A percentile compares a stretch with the other conserved stretches of the same genome.
Evolutionary conservation across 2,797 vertebrate species (phyloP).

Genomic region (Alectoris magna): DNA sequence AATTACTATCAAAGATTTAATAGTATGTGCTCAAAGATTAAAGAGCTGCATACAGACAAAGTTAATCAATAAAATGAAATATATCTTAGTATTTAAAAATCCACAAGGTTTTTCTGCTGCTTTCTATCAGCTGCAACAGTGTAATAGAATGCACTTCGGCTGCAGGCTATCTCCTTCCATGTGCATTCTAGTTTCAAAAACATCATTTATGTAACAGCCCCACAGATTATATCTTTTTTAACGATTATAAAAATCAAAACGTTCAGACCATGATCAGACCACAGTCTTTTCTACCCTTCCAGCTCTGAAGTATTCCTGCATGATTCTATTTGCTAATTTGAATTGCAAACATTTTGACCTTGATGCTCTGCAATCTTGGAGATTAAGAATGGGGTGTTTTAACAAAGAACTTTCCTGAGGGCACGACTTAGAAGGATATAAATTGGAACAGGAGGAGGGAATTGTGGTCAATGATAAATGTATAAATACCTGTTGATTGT

Average conservation of each 20-base stretch:
- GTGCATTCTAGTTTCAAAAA: not conserved
- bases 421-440: too few species aligned
- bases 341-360: too few species aligned
- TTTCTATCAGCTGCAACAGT: not conserved
- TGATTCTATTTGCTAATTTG: not conserved
- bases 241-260: not conserved
- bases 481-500: too few species aligned
- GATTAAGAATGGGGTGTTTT: too few species aligned
- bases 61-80: not conserved
- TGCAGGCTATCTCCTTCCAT: not conserved
- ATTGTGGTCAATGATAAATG: too few species aligned
- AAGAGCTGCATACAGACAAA: not conserved
- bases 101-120: not conserved
- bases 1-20: not conserved
- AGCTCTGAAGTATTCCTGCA: not conserved
- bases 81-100: not conserved
- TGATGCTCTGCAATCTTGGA: too few species aligned
- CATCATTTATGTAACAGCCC: not conserved
- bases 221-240: not conserved
- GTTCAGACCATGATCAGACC: not conserved
- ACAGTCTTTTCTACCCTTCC: not conserved
- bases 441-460: too few species aligned
- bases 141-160: not conserved
- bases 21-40: not conserved
- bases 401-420: too few species aligned